Evolutionary conservation across 2,113 vertebrate species (phyloP), one percentile per base, ranked within the genome.

Genomic region (Dissostichus mawsoni): DNA sequence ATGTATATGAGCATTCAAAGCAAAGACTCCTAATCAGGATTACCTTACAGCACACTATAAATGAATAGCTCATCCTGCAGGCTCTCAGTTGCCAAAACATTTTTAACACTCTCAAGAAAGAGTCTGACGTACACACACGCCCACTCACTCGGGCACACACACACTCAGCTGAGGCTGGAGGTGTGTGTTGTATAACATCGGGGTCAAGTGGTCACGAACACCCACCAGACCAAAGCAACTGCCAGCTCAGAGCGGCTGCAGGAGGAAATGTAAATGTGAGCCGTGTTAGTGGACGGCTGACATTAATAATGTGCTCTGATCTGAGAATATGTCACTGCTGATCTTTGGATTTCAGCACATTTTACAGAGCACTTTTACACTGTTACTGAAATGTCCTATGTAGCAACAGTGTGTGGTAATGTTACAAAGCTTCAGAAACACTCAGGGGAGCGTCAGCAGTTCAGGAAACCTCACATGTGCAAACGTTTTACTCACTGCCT

Each of bases 171-270:
- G 23, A 83, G 85, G 81, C 74, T 82, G 74, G 89, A 88, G 89
- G 87, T 90, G 81, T 87, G 76, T 82, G 87, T 95, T 94, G 83
- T 81, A 75, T 94, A 94, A 95, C 85, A 74, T 79, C 8, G 11
- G 50, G 92, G 86, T 94, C 90, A 92, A 87, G 79, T 88, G 90
- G 80, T 88, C 58, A 58, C 71, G 61, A 83, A 85, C 90, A 83
- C 91, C 82, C 87, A 93, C 92, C 90, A 87, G 75, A 82, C 89
- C 83, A 73, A 20, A 84, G 78, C 84, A 90, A 84, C 89, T 83
- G 87, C 74, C 58, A 77, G 78, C 76, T 63, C 6, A 17, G 64
- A 88, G 70, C 10, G 13, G 68, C 55, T 51, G 23, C 63, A 36
- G 68, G 76, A 8, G 3, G 23, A 11, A 61, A 61, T 17, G 25